Evolutionary conservation across 1,140 invertebrate species (phyloP), one percentile per base, ranked within the genome.

Genomic region (Drosophila baimaii): DNA sequence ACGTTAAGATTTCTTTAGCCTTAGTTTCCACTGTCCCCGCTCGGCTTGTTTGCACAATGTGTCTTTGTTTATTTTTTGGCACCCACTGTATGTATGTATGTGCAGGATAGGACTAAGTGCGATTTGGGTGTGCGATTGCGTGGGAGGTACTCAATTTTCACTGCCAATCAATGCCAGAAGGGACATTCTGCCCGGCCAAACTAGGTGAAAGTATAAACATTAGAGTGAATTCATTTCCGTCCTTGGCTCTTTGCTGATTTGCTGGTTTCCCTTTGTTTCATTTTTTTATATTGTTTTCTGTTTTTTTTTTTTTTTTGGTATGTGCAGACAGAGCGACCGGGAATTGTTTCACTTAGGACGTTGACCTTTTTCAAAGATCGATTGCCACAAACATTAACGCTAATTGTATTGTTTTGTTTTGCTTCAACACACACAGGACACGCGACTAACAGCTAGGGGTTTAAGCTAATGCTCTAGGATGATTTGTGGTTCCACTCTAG

Each of bases 381-480:
- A 71, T 66, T 70, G 84, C 63, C 57, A 70, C 63, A 52, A 75
- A 76, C 52, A 55, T 70, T 63, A 79, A 77, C 63, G 29, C 79
- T 88, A 88, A 79, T 61, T 76, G 31, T 54, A 31, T 49, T 33
- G 25, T 43, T 57, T 51, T 6, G 46, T 49, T 56, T 71, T 46
- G 43, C 21, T 71, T 47, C 68, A 86, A 68, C 83, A 29, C 47
- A 88, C 76, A 77, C 79, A 74, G 80, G 63, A 89, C 79, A 86
- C 84, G 47, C 72, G 81, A 89, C 63, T 86, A 79, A 79, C 78
- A 73, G 68, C 84, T 86, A 86, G 39, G 52, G 58, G 47, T 74
- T 69, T 68, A 79, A 66, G 57, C 76, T 90, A 89, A 86, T 59
- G 81, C 76, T 86, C 84, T 86, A 86, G 74, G 74, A 77, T 77